A percentile compares a stretch with the other conserved stretches of the same genome.
These are phyloP conservation scores for Electrophaes corylata DNA, from an alignment of 2,888 invertebrate species.

Conservation along the genomic window DNA sequence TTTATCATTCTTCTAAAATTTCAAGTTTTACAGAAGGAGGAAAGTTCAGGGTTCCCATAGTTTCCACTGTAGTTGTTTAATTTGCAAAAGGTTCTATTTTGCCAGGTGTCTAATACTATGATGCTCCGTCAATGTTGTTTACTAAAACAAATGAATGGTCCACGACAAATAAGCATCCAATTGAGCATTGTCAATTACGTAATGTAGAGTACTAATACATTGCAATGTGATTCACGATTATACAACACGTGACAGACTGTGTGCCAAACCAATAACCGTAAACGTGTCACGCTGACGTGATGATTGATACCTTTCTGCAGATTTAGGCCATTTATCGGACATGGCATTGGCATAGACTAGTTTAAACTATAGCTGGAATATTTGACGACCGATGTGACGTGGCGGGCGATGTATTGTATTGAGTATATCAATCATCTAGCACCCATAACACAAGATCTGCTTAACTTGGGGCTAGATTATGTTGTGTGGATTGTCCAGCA, in stretches of 20 bases:
- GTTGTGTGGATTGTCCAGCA: no score
- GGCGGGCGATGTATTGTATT: no score
- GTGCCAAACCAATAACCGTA: constrained; percentile 11
- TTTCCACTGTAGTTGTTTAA: no score
- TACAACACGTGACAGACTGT: constrained; percentile 7
- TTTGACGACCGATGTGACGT: no score
- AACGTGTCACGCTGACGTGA: constrained; percentile 1
- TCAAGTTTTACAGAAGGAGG: background rate
- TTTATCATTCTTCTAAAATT: background rate
- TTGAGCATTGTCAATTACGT: background rate
- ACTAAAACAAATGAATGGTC: background rate
- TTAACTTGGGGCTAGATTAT: no score
- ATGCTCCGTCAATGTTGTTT: background rate
- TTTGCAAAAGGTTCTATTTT: no score
- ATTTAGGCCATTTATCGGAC: background rate
- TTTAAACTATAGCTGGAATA: background rate
- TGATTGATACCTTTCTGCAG: constrained; percentile 1
- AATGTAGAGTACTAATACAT: background rate
- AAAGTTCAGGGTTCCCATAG: no score
- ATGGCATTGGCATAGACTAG: background rate
- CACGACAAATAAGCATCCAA: background rate
- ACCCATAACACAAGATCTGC: no score
- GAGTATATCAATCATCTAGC: no score
- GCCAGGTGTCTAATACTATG: no score
- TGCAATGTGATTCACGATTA: constrained; percentile 9